phyloP scores from a whole-genome alignment of 2,888 invertebrate species.

The Pandemis cinnamomeana region DNA sequence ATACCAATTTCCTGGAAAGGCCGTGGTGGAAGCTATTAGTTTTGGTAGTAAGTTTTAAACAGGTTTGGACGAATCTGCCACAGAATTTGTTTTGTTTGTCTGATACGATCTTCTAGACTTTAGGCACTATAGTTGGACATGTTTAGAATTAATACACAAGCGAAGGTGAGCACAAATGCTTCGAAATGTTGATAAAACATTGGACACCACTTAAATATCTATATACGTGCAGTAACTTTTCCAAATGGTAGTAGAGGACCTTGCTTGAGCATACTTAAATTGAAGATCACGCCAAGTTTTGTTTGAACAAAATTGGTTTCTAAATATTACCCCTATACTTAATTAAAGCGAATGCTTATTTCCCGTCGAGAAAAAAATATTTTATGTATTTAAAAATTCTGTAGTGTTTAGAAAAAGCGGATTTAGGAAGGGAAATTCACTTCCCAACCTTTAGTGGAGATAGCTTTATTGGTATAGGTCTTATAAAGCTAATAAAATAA shows the following conservation, averaged over 20 bases:
- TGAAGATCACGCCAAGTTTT: neutral
- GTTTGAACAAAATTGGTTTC: neutral
- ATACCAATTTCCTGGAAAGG: neutral
- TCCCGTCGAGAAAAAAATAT: neutral
- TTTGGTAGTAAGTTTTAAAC: neutral
- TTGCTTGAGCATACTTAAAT: neutral
- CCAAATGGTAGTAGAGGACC: neutral
- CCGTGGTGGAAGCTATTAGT: neutral
- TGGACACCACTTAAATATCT: neutral
- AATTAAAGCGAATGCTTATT: neutral
- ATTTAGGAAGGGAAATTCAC: neutral
- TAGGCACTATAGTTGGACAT: neutral
- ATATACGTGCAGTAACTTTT: neutral
- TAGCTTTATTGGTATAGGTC: neutral
- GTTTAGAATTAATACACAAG: neutral
- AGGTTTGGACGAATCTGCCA: neutral
- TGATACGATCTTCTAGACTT: neutral
- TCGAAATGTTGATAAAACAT: too few species aligned
- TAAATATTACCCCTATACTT: too few species aligned
- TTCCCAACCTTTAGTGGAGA: neutral
- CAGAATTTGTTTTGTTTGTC: neutral
- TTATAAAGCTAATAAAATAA: too few species aligned
- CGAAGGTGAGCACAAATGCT: neutral
- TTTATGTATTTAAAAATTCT: neutral
- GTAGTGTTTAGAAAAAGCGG: neutral